These are phyloP conservation scores for Picathartes gymnocephalus DNA, from an alignment of 2,113 vertebrate species.

Conservation along the genomic window DNA sequence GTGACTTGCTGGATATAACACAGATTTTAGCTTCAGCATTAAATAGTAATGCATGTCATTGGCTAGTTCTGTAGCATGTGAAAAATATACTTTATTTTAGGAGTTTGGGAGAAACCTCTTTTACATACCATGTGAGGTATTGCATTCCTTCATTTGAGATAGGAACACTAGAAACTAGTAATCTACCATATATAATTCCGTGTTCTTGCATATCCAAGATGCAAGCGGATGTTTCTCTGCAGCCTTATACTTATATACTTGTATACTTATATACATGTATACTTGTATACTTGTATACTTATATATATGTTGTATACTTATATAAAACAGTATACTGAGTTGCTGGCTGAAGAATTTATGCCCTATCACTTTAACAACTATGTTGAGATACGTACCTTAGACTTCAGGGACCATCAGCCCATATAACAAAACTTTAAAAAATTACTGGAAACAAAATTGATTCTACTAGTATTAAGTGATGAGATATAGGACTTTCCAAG, in stretches of 20 bases:
- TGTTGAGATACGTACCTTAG: neutral
- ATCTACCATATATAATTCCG: neutral
- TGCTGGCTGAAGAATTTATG: neutral
- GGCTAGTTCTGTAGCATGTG: neutral
- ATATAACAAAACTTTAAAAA: neutral
- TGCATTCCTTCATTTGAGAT: neutral
- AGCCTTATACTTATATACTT: too few species aligned
- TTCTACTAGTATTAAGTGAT: neutral
- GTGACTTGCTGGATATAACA: neutral
- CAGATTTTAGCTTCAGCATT: neutral
- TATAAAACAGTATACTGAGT: neutral
- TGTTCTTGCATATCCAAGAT: neutral
- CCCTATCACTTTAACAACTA: neutral
- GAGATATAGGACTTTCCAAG: neutral
- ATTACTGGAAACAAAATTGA: neutral
- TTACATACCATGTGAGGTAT: neutral
- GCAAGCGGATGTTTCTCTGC: neutral
- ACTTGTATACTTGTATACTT: too few species aligned
- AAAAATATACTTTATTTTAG: neutral
- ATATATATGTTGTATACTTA: too few species aligned
- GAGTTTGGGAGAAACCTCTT: neutral
- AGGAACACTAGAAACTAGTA: neutral
- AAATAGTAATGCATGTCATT: neutral
- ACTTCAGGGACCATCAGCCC: neutral
- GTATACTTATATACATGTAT: too few species aligned